Evolutionary conservation across 2,888 invertebrate species (phyloP), one percentile per base, ranked within the genome.

Genomic region (Fabriciana adippe): DNA sequence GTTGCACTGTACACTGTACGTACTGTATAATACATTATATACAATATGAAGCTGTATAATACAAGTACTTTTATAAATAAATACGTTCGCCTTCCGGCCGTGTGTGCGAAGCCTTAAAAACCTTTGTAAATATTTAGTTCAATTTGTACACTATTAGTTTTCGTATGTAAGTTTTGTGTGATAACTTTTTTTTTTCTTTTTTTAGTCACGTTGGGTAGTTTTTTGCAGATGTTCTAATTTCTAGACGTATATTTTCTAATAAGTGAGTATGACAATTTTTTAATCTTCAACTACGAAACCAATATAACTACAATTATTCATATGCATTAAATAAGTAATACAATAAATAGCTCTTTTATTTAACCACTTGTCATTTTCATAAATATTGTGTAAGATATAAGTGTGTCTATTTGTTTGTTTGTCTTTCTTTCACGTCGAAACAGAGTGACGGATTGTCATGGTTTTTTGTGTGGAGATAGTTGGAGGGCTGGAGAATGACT

Each of bases 101-200:
- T 61, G 41, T 47, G 54, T 6, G 51, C 26, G n/a, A 48, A 47
- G 16, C 51, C 13, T n/a, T 55, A 64, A 64, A 71, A 72, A 81
- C 81, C 81, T 81, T 81, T 90, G 88, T 90, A 89, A 83, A 89
- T 90, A 89, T 82, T 85, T 88, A 87, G 86, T 88, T 87, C 83
- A 88, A 88, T 87, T 87, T 85, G 81, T 82, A 72, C 78, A 75
- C 21, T 48, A 15, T 84, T 83, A 81, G 77, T 79, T 76, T 77
- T 67, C 48, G 72, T 69, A 70, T 76, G 71, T 86, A 87, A 88
- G 84, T 84, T 80, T 87, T 87, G 87, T 89, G 89, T 90, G 90
- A 77, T 80, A 55, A 60, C 70, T 73, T 77, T 84, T 76, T 81
- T 81, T 85, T 83, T 79, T 77, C 82, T 75, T 69, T 64, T 65